Percentiles rank a stretch among this genome's conserved stretches.
Conservation (phyloP, 2,113 vertebrate genomes). For the Phalacrocorax carbo region DNA sequence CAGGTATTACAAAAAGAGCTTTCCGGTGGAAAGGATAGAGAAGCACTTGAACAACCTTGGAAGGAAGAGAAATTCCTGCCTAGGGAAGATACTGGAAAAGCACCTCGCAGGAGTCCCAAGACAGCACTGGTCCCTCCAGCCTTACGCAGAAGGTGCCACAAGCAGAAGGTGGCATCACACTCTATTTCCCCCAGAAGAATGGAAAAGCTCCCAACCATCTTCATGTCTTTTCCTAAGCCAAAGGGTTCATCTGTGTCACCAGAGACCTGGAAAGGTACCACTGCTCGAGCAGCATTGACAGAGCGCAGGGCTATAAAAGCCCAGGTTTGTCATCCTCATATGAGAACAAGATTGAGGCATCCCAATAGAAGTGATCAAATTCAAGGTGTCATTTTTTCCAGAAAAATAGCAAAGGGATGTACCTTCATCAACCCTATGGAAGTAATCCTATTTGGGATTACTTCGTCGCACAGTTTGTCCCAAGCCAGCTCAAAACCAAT, state of each 20-base stretch:
- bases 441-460: neutral
- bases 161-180: neutral
- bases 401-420: neutral
- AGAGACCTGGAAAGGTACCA: neutral
- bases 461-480: neutral
- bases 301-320: neutral
- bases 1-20: neutral
- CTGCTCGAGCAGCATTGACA: neutral
- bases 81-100: neutral
- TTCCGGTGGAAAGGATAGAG: neutral
- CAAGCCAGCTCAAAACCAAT: neutral
- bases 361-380: neutral
- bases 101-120: neutral
- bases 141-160: neutral
- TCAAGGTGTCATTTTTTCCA: neutral
- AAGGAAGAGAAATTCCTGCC: neutral
- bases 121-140: neutral
- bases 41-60: neutral
- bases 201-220: neutral
- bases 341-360: neutral
- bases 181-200: neutral
- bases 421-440: neutral
- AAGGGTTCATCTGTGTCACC: neutral
- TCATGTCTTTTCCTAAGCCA: neutral
- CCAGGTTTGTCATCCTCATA: rapidly evolving